Conservation (phyloP, 2,113 vertebrate species). For the Neogale vison region DNA sequence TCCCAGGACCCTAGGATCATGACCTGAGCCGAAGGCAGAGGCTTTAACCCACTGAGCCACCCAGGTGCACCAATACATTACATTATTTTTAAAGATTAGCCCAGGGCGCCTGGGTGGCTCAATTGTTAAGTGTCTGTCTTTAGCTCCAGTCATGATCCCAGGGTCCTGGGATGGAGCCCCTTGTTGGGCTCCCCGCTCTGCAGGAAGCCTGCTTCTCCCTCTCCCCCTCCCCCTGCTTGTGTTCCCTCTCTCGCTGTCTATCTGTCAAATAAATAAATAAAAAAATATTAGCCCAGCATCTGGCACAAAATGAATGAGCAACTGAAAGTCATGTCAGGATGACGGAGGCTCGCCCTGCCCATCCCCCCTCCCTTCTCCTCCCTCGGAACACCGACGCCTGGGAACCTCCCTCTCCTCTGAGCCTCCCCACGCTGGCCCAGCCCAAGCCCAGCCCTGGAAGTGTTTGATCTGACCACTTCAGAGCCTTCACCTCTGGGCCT, state of each 20-base stretch:
- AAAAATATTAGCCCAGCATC: neutral
- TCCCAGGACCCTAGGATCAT: too few relatives aligned
- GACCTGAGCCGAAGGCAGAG: too few relatives aligned
- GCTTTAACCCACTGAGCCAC: too few relatives aligned
- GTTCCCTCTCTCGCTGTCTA: neutral
- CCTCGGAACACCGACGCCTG: neutral
- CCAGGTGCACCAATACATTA: neutral
- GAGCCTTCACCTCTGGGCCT: neutral
- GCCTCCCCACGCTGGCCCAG: accelerated
- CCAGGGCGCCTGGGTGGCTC: too few relatives aligned
- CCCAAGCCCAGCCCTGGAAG: neutral
- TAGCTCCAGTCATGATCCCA: neutral
- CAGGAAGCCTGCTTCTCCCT: neutral
- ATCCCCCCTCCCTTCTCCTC: accelerated
- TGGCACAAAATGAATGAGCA: neutral
- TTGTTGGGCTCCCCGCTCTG: neutral
- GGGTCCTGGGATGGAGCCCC: neutral
- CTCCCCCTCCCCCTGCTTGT: neutral
- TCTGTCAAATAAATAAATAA: neutral
- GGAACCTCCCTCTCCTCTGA: neutral
- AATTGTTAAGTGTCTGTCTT: too few relatives aligned
- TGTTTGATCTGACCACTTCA: slow-evolving; percentile 51
- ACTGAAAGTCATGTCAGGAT: accelerated
- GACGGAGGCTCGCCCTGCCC: accelerated
- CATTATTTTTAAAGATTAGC: neutral